Percentiles rank a stretch among this genome's conserved stretches.
Conservation (phyloP, 2,113 vertebrate species). For the Emydura subglobosa region DNA sequence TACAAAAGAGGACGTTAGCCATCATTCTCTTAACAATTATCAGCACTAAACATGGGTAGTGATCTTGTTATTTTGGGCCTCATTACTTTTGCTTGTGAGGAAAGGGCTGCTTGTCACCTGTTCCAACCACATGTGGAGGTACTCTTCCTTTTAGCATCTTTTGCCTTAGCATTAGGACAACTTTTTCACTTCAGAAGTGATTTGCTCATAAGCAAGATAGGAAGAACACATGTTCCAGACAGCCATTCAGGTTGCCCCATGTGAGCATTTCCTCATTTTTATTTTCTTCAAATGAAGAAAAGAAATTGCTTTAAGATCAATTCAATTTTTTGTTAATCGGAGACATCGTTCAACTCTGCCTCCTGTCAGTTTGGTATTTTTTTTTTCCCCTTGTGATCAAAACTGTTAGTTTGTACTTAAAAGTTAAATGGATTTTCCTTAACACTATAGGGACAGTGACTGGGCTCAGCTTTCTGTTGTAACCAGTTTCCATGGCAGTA, state of each 20-base stretch:
- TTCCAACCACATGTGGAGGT: neutral
- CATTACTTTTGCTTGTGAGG: neutral
- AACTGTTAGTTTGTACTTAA: neutral
- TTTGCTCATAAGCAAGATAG: neutral
- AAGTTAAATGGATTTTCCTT: neutral
- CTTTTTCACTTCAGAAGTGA: neutral
- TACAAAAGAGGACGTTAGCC: neutral
- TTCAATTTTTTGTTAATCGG: neutral
- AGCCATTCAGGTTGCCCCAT: neutral
- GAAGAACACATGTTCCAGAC: neutral
- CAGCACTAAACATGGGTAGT: neutral
- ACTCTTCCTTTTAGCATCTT: neutral
- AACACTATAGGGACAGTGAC: neutral
- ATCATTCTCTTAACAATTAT: neutral
- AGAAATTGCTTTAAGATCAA: neutral
- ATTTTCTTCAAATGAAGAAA: neutral
- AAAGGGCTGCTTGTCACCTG: neutral
- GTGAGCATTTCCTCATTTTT: neutral
- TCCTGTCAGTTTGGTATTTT: neutral
- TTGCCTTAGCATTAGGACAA: neutral
- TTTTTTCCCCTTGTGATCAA: neutral
- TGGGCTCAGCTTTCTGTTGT: neutral
- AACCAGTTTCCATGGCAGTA: slow-evolving; percentile 65
- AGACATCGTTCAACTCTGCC: neutral
- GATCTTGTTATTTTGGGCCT: neutral